Evolutionary conservation across 2,113 vertebrate genomes (phyloP).

Genomic region (Dendropsophus ebraccatus): DNA sequence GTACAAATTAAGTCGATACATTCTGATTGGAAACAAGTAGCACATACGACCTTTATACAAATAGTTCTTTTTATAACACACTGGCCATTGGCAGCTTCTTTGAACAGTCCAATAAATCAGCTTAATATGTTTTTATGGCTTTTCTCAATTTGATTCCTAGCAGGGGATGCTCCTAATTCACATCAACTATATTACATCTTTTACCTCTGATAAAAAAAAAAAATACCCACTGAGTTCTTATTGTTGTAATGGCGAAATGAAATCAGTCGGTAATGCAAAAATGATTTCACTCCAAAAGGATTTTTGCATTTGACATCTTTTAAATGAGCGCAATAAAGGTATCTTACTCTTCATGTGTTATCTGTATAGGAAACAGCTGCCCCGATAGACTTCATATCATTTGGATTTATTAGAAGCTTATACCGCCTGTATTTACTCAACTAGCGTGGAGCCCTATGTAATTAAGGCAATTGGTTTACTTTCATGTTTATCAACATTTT

Average conservation of each 20-base stretch:
- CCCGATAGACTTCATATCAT: neutral
- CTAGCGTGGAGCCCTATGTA: neutral
- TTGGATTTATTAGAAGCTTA: neutral
- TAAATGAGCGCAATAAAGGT: neutral
- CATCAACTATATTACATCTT: neutral
- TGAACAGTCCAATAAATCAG: neutral
- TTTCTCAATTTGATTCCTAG: constrained; percentile 11
- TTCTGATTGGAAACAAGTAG: neutral
- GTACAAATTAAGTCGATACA: neutral
- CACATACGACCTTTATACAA: neutral
- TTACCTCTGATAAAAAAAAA: constrained; percentile 18
- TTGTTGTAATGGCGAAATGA: constrained; percentile 13
- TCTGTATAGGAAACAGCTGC: neutral
- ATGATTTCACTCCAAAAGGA: neutral
- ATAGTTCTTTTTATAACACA: too few relatives aligned
- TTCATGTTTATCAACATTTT: neutral
- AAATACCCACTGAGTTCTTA: neutral
- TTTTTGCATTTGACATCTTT: neutral
- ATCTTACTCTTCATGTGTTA: neutral
- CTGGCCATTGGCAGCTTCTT: neutral
- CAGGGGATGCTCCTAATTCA: neutral
- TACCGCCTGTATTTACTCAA: neutral
- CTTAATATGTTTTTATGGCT: neutral
- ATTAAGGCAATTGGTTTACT: neutral
- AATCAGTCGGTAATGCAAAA: constrained; percentile 7